phyloP scores from a whole-genome alignment of 2,113 vertebrate species.

The Megaptera novaeangliae region DNA sequence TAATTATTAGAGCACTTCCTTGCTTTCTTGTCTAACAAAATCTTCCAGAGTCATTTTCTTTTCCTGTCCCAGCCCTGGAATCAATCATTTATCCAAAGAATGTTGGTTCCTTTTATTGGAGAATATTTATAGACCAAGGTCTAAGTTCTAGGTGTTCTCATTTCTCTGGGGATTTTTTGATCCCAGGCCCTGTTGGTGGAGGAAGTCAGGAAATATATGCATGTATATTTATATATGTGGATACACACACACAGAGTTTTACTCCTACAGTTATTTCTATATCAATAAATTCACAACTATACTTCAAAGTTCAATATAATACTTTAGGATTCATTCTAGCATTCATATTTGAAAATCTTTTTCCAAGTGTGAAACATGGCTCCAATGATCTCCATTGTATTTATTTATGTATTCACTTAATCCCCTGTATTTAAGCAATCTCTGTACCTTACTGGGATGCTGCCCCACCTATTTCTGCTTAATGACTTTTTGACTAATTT shows the following conservation, averaged over 20 bases:
- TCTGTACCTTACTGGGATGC: not conserved
- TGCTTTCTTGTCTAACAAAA: not conserved
- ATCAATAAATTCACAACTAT: not conserved
- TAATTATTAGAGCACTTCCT: not conserved
- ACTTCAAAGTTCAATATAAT: not conserved
- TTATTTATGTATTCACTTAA: not conserved
- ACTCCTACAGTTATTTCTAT: not conserved
- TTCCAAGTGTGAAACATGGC: not conserved
- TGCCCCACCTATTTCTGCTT: not conserved
- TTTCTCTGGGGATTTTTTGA: not conserved
- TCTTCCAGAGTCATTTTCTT: not conserved
- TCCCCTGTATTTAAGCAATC: not conserved
- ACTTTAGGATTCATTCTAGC: not conserved
- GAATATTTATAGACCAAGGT: not conserved
- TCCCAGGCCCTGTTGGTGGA: not conserved
- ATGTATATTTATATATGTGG: not conserved
- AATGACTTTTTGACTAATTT: not conserved
- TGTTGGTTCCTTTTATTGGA: not conserved
- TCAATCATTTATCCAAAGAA: not conserved
- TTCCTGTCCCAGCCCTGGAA: not conserved
- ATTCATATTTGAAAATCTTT: not conserved
- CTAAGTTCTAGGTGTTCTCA: not conserved
- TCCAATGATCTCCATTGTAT: not conserved
- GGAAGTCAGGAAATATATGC: not conserved
- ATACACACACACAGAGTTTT: not conserved